These are phyloP conservation scores for Eremophila alpestris DNA, from an alignment of 2,797 vertebrate species.

Conservation along the genomic window DNA sequence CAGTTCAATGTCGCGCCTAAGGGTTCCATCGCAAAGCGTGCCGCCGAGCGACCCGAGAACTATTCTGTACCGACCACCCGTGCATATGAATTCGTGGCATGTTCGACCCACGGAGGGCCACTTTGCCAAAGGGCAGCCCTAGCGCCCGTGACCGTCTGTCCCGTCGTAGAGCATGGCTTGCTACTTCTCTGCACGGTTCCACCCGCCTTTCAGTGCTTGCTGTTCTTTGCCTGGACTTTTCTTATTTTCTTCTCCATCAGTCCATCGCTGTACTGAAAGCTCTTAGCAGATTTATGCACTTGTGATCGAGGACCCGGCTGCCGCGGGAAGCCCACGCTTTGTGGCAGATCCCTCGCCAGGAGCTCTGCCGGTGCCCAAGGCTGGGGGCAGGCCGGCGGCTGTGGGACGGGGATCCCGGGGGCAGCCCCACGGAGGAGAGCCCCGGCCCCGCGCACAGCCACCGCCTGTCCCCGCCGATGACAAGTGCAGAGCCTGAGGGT, in stretches of 20 bases:
- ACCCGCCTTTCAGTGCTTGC: conserved; percentile 84
- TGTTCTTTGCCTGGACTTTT: conserved; percentile 77
- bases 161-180: conserved; percentile 92
- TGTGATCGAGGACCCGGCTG: conserved; percentile 68
- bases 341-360: neutral
- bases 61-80: conserved; percentile 87
- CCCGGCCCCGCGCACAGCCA: neutral
- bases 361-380: neutral
- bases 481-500: conserved; percentile 32
- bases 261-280: conserved; percentile 79
- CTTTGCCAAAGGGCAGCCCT: conserved; percentile 93
- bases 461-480: neutral
- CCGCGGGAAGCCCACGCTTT: neutral
- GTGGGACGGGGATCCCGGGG: neutral
- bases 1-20: conserved; percentile 84
- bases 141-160: conserved; percentile 88
- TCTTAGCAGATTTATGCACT: conserved; percentile 84
- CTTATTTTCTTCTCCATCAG: conserved; percentile 68
- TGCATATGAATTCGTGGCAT: conserved; percentile 93
- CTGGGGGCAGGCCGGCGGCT: neutral
- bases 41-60: conserved; percentile 79
- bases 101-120: conserved; percentile 87
- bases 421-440: neutral
- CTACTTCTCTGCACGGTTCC: conserved; percentile 91
- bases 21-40: conserved; percentile 81